These are phyloP conservation scores for Microcebus griseorufus DNA, from an alignment of 2,113 vertebrate genomes.

Conservation along the genomic window DNA sequence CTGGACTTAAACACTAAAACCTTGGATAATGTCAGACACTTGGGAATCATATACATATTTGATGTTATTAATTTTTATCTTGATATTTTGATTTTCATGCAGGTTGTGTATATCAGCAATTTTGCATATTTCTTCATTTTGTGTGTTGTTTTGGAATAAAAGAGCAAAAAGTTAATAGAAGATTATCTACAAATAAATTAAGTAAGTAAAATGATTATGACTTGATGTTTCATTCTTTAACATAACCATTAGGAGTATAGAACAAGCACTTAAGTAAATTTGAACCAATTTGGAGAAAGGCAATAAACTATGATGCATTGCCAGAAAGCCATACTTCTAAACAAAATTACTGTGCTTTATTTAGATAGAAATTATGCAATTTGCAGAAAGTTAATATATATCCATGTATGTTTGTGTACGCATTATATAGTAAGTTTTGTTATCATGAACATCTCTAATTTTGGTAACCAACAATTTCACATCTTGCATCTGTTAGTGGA, in stretches of 20 bases:
- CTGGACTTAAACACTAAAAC: background rate
- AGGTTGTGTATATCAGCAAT: background rate
- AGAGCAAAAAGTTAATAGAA: background rate
- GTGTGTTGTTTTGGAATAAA: slow-evolving; percentile 11
- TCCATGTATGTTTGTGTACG: background rate
- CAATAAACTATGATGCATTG: slow-evolving; percentile 37
- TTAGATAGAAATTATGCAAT: slow-evolving; percentile 25
- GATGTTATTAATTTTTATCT: background rate
- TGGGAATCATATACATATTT: background rate
- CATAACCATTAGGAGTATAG: background rate
- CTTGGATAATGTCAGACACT: background rate
- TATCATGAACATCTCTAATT: background rate
- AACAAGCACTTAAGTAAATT: slow-evolving; percentile 47
- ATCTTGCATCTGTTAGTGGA: background rate
- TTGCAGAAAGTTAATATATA: background rate
- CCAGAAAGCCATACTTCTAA: slow-evolving; percentile 57
- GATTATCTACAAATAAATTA: slow-evolving; percentile 45
- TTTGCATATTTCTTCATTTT: background rate
- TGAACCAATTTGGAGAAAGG: slow-evolving; percentile 47
- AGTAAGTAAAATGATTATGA: background rate
- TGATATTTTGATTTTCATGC: background rate
- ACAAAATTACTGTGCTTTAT: slow-evolving; percentile 42
- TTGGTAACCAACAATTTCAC: background rate
- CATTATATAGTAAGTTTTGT: background rate
- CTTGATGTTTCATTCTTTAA: slow-evolving; percentile 35